Evolutionary conservation across 2,113 vertebrate species (phyloP), one percentile per base, ranked within the genome.

Genomic region (Marcusenius ussheri): DNA sequence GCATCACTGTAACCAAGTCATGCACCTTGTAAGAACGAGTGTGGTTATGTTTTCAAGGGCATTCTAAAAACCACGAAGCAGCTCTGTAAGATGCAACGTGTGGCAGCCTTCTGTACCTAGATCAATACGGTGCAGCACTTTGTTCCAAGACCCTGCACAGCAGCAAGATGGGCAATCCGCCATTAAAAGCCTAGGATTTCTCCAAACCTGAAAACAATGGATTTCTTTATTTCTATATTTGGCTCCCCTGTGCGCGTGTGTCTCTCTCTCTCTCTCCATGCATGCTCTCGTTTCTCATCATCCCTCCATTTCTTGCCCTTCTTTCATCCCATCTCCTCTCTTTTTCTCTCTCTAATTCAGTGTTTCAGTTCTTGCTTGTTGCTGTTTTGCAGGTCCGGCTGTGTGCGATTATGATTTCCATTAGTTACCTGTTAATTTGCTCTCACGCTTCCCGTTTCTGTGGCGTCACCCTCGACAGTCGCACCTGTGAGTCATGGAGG

Each of bases 201-300:
- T n/a, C 88, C 39, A 45, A 49, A 70, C 88, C 35, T 88, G 58
- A 27, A 45, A 50, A 88, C 88, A 88, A 88, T 70, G 39, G 39
- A 47, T 88, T 62, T 66, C 24, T 58, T 39, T n/a, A 31, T 27
- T 88, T 70, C 88, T 88, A 47, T 49, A 66, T 66, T 46, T 88
- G 58, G 42, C 39, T 66, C 62, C 62, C n/a, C 21, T 70, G 58
- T 88, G 42, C 11, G 21, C 8, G 58, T 45, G 27, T 74, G 42
- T 70, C 11, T 17, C 3, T 51, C 17, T 17, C 19, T 88, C 17
- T 85, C 15, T 85, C 15, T 49, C 39, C 39, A 24, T 49, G 45
- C 45, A 39, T 49, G 19, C 15, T 84, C 21, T 45, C 24, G 0
- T 85, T 27, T 88, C 88, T 31, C 5, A 24, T 58, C 39, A 10